These are phyloP conservation scores for Leucoraja ocellata DNA, from an alignment of 2,797 vertebrate species.

Conservation along the genomic window DNA sequence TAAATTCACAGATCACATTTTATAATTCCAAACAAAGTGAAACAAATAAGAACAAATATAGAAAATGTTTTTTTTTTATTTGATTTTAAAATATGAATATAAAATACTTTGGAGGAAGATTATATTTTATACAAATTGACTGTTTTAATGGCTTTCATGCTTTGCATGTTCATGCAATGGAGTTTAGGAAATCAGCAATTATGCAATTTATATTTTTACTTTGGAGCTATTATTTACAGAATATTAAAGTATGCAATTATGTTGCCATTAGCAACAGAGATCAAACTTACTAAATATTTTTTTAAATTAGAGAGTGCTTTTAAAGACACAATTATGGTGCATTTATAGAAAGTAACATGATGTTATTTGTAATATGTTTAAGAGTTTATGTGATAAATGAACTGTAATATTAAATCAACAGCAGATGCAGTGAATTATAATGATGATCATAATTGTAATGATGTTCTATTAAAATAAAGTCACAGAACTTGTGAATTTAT, in stretches of 20 bases:
- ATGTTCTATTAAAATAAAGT: constrained; percentile 27
- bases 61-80: neutral
- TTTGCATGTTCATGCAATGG: constrained; percentile 20
- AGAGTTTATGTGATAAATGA: constrained; percentile 36
- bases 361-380: constrained; percentile 30
- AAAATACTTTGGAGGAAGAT: neutral
- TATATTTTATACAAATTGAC: constrained; percentile 8
- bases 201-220: constrained; percentile 1
- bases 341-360: constrained; percentile 11
- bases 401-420: constrained; percentile 30
- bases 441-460: constrained; percentile 1
- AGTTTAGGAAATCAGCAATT: constrained; percentile 27
- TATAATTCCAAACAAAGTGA: neutral
- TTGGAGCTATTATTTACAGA: constrained; percentile 31
- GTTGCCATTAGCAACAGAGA: neutral
- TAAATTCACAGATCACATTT: constrained; percentile 1
- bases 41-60: neutral
- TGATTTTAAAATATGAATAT: neutral
- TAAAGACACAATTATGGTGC: neutral
- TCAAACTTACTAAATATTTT: constrained; percentile 2
- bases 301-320: neutral
- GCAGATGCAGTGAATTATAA: neutral
- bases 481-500: neutral
- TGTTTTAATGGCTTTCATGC: constrained; percentile 1
- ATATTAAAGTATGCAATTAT: constrained; percentile 27